A percentile compares a stretch with the other conserved stretches of the same genome.
Conservation (phyloP, 2,113 vertebrate genomes). For the Monarcha castaneiventris region DNA sequence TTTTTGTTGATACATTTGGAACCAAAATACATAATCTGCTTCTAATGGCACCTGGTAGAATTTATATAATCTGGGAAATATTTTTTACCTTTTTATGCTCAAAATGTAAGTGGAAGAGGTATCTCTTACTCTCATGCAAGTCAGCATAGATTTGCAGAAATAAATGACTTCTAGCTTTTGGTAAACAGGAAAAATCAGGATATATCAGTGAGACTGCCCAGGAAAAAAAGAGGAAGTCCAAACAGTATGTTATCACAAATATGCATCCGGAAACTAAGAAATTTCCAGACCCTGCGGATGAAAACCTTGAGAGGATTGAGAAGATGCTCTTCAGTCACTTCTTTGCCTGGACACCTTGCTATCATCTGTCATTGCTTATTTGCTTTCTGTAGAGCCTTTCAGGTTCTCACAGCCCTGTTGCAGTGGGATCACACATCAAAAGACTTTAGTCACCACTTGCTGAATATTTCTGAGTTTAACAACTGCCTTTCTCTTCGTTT, state of each 20-base stretch:
- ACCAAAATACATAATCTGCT: neutral
- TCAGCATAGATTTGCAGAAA: neutral
- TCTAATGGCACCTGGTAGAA: neutral
- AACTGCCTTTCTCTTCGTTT: neutral
- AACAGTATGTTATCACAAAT: neutral
- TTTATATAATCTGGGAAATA: neutral
- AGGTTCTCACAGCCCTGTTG: neutral
- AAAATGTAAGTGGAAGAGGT: neutral
- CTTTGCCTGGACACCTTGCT: neutral
- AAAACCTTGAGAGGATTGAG: neutral
- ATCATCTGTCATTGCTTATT: neutral
- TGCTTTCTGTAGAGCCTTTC: neutral
- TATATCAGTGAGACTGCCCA: neutral
- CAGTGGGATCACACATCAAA: neutral
- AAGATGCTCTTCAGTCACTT: neutral
- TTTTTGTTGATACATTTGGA: neutral
- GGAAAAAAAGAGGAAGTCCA: neutral
- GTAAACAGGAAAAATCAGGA: neutral
- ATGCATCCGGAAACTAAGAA: neutral
- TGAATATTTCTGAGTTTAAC: neutral
- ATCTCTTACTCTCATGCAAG: neutral
- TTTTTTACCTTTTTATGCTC: neutral
- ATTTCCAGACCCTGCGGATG: neutral
- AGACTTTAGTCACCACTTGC: neutral
- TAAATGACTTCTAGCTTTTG: neutral